phyloP scores from a whole-genome alignment of 2,888 invertebrate genomes.

The Caenorhabditis angaria region DNA sequence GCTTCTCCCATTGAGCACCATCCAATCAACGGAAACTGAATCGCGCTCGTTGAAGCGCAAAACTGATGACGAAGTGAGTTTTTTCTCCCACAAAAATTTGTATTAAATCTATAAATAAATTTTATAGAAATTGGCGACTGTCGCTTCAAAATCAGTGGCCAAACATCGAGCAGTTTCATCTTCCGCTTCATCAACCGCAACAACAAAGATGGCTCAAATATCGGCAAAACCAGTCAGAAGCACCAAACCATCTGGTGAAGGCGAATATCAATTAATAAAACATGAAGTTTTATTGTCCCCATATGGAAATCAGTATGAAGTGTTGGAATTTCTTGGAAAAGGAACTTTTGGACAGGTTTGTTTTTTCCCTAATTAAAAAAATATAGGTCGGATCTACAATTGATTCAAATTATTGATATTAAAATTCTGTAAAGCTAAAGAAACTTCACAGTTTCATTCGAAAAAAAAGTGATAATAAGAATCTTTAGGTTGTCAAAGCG shows the following conservation, averaged over 20 bases:
- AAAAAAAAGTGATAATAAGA: too few relatives aligned
- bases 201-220: slow-evolving; percentile 38
- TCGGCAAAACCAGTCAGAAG: slow-evolving; percentile 37
- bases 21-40: slow-evolving; percentile 21
- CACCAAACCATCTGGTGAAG: slow-evolving; percentile 62
- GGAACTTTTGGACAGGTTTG: slow-evolving; percentile 89
- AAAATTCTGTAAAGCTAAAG: not conserved
- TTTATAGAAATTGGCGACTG: slow-evolving; percentile 11
- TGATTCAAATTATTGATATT: not conserved
- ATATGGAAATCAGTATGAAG: slow-evolving; percentile 71
- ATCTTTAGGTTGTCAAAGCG: slow-evolving; percentile 91
- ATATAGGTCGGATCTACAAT: too few relatives aligned
- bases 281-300: slow-evolving; percentile 71
- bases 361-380: too few relatives aligned
- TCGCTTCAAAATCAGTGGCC: slow-evolving; percentile 15
- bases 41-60: slow-evolving; percentile 48
- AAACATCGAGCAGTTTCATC: not conserved
- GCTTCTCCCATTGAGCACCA: not conserved
- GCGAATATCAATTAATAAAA: slow-evolving; percentile 72
- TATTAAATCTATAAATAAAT: not conserved
- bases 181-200: slow-evolving; percentile 9
- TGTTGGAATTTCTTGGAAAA: slow-evolving; percentile 91
- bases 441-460: slow-evolving; percentile 62
- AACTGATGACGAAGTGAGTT: slow-evolving; percentile 45
- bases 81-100: not conserved